Percentiles rank a stretch among this genome's conserved stretches.
Conservation (phyloP, 2,113 vertebrate species). For the Dicaeum eximium region DNA sequence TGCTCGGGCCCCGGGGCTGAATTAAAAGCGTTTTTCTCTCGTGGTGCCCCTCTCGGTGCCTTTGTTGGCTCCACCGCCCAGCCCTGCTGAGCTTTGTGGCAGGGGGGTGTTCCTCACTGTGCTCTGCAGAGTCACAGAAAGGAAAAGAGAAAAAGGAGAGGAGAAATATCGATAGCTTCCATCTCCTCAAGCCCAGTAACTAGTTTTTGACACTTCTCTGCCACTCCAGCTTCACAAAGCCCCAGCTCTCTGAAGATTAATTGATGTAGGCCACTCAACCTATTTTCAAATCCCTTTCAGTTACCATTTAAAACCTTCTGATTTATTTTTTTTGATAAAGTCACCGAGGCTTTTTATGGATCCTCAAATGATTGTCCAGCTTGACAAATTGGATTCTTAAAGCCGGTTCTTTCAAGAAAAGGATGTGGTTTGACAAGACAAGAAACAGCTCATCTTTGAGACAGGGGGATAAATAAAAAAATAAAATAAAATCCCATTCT, state of each 20-base stretch:
- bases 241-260: conserved; percentile 72
- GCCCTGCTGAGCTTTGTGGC: neutral
- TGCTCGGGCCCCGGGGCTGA: too few species aligned
- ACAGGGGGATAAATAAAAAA: conserved; percentile 78
- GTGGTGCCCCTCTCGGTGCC: too few species aligned
- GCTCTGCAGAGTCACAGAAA: neutral
- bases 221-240: conserved; percentile 62
- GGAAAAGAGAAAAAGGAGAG: neutral
- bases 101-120: neutral
- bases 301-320: conserved; percentile 72
- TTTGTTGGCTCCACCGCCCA: neutral
- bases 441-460: conserved; percentile 81
- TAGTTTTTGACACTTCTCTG: conserved; percentile 48
- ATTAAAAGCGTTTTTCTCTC: too few species aligned
- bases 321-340: conserved; percentile 82
- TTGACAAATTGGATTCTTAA: conserved; percentile 86
- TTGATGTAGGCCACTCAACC: conserved; percentile 73
- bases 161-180: neutral
- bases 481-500: conserved; percentile 73
- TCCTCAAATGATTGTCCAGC: conserved; percentile 77
- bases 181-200: conserved; percentile 18
- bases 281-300: conserved; percentile 74
- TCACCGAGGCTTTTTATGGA: conserved; percentile 73
- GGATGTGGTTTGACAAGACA: conserved; percentile 78
- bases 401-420: conserved; percentile 78